Percentiles rank a stretch among this genome's conserved stretches.
These are phyloP conservation scores for Verasper variegatus DNA, from an alignment of 2,113 vertebrate species.

Conservation along the genomic window DNA sequence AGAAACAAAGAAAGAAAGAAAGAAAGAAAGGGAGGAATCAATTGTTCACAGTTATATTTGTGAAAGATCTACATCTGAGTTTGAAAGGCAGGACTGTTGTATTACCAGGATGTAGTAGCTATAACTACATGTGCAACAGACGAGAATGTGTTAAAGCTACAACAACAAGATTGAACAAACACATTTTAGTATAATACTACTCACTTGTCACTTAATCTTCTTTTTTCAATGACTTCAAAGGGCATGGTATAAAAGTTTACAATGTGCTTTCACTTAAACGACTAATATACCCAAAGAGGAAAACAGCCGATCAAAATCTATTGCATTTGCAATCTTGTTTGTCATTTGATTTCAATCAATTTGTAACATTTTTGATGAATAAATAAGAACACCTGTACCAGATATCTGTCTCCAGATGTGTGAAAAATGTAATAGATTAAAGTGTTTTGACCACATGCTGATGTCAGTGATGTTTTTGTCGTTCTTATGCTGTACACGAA, in stretches of 20 bases:
- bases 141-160: too few species aligned
- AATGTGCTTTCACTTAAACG: conserved; percentile 11
- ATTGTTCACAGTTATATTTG: conserved; percentile 39
- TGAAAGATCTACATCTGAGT: conserved; percentile 48
- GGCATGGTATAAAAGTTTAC: too few species aligned
- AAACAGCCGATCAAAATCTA: not conserved
- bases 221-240: too few species aligned
- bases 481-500: conserved; percentile 8
- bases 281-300: conserved; percentile 8
- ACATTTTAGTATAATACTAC: conserved; percentile 26
- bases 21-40: not conserved
- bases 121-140: too few species aligned
- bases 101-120: not conserved
- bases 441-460: conserved; percentile 1
- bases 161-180: too few species aligned
- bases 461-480: conserved; percentile 32
- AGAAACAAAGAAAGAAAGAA: not conserved
- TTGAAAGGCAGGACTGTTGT: conserved; percentile 23
- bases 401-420: conserved; percentile 11
- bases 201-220: too few species aligned
- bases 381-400: conserved; percentile 16
- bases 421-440: conserved; percentile 52
- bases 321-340: conserved; percentile 2
- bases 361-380: conserved; percentile 9
- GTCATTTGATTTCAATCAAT: conserved; percentile 20